phyloP scores from a whole-genome alignment of 2,797 vertebrate species.

The Semotilus atromaculatus region DNA sequence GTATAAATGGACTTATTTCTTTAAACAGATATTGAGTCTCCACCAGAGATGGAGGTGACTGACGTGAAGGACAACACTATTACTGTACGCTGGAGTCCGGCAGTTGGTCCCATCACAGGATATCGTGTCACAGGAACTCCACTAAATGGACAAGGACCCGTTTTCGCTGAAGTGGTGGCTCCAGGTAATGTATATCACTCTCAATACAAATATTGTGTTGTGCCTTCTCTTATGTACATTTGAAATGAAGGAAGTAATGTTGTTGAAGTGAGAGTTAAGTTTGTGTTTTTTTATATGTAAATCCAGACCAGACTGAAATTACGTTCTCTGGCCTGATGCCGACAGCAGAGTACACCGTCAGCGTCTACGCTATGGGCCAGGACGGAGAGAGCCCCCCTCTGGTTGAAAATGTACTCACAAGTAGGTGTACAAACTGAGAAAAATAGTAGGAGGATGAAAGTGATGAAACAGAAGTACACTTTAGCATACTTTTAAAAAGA shows the following conservation, averaged over 20 bases:
- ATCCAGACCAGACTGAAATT: slow-evolving; percentile 90
- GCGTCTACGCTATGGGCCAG: slow-evolving; percentile 86
- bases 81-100: slow-evolving; percentile 91
- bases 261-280: neutral
- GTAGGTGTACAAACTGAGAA: slow-evolving; percentile 73
- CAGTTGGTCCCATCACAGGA: slow-evolving; percentile 87
- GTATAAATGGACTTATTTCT: neutral
- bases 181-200: slow-evolving; percentile 79
- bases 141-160: slow-evolving; percentile 83
- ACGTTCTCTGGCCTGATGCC: slow-evolving; percentile 95
- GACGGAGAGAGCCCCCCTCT: slow-evolving; percentile 89
- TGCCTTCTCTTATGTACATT: neutral
- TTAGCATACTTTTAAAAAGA: neutral
- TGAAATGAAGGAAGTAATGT: neutral
- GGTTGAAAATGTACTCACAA: slow-evolving; percentile 88
- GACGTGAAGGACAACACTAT: slow-evolving; percentile 91
- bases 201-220: neutral
- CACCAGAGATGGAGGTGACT: slow-evolving; percentile 89
- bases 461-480: neutral
- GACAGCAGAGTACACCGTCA: slow-evolving; percentile 88
- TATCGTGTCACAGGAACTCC: slow-evolving; percentile 91
- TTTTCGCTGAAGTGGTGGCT: slow-evolving; percentile 85
- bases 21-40: slow-evolving; percentile 86
- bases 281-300: slow-evolving; percentile 4
- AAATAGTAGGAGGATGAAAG: neutral